Conservation (phyloP, 2,888 invertebrate species). For the Sarcophaga caerulescens region DNA sequence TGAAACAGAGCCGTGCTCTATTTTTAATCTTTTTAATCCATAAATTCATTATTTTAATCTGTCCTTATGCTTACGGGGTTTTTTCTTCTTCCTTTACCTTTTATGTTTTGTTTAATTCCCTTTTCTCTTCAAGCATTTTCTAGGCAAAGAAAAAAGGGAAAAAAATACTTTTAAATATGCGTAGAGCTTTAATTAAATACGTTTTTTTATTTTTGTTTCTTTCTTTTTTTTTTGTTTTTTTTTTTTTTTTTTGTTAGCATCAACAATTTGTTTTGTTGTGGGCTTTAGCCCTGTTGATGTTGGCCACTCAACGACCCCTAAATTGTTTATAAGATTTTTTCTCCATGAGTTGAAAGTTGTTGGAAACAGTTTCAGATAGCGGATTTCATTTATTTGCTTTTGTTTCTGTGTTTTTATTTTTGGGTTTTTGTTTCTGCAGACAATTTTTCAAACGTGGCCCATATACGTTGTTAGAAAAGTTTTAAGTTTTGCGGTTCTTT, state of each 20-base stretch:
- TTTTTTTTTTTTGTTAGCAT: not conserved
- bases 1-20: not conserved
- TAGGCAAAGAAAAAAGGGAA: slow-evolving; percentile 45
- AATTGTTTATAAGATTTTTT: slow-evolving; percentile 62
- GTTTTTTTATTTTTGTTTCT: slow-evolving; percentile 56
- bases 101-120: slow-evolving; percentile 33
- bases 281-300: slow-evolving; percentile 53
- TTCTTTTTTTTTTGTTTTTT: slow-evolving; percentile 30
- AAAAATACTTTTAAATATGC: slow-evolving; percentile 43
- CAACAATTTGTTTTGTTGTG: slow-evolving; percentile 43
- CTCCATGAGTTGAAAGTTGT: slow-evolving; percentile 39
- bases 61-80: slow-evolving; percentile 50
- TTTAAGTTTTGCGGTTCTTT: slow-evolving; percentile 51
- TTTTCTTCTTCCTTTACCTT: slow-evolving; percentile 15
- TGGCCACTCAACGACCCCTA: slow-evolving; percentile 65
- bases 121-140: slow-evolving; percentile 20
- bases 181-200: slow-evolving; percentile 65
- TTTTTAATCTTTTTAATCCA: slow-evolving; percentile 50
- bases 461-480: slow-evolving; percentile 48
- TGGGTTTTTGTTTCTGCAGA: not conserved
- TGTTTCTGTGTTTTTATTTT: slow-evolving; percentile 34
- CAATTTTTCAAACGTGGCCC: slow-evolving; percentile 41
- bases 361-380: slow-evolving; percentile 45
- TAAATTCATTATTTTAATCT: slow-evolving; percentile 52
- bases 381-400: slow-evolving; percentile 56